Conservation (phyloP, 2,797 vertebrate species). For the Clarias pachynema region DNA sequence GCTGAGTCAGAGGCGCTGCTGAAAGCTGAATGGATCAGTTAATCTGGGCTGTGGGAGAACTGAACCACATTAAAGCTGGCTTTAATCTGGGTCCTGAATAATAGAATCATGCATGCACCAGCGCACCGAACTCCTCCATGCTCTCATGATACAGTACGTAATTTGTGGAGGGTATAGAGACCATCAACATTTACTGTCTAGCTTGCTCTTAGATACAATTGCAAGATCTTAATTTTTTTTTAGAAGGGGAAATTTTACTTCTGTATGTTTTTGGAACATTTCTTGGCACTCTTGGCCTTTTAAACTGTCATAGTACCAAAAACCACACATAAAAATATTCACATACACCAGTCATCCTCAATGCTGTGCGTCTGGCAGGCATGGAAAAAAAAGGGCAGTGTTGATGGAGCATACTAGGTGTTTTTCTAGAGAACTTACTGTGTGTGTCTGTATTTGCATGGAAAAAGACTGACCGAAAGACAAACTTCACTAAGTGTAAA, state of each 20-base stretch:
- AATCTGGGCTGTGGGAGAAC: conserved; percentile 49
- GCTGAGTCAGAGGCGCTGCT: conserved; percentile 51
- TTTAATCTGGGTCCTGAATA: conserved; percentile 43
- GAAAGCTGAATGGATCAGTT: conserved; percentile 49
- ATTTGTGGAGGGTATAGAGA: background rate
- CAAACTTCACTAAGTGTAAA: background rate
- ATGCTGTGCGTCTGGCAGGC: background rate
- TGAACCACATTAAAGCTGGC: conserved; percentile 54
- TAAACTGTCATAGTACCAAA: conserved; percentile 62
- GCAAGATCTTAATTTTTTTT: background rate
- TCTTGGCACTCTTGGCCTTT: conserved; percentile 30
- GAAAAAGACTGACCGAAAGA: conserved; percentile 4
- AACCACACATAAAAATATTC: conserved; percentile 54
- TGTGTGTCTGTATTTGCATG: background rate
- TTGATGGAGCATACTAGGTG: conserved; percentile 5
- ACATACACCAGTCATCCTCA: conserved; percentile 19
- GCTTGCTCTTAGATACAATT: background rate
- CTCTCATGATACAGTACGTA: background rate
- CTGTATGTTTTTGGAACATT: conserved; percentile 62
- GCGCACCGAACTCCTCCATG: background rate
- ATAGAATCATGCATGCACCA: conserved; percentile 19
- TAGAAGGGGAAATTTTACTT: background rate
- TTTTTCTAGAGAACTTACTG: background rate
- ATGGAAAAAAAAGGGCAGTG: background rate
- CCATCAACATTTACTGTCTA: background rate